These are phyloP conservation scores for Drosophila affinis DNA, from an alignment of 2,888 invertebrate species.

Conservation along the genomic window DNA sequence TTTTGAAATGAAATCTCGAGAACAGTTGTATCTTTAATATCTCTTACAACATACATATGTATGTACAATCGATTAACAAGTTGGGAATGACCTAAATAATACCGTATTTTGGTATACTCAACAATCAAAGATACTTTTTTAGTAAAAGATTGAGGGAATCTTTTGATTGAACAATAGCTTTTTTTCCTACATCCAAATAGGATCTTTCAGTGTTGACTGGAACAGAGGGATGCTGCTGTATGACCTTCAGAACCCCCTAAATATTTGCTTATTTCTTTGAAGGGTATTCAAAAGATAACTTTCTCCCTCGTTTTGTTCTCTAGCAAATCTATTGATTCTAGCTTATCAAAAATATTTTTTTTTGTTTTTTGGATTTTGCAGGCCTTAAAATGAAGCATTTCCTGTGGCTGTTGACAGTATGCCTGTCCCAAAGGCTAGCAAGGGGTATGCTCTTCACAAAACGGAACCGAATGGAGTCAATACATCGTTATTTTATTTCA, in stretches of 20 bases:
- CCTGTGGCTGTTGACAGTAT: conserved; percentile 49
- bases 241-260: neutral
- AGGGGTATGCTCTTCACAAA: conserved; percentile 40
- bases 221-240: no score
- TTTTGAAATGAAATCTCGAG: no score
- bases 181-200: no score
- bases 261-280: neutral
- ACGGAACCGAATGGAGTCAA: neutral
- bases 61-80: no score
- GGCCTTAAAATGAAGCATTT: conserved; percentile 57
- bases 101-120: no score
- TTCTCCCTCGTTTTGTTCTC: conserved; percentile 34
- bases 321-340: conserved; percentile 32
- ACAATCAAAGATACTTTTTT: no score
- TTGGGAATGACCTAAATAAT: no score
- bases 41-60: no score
- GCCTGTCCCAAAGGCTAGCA: conserved; percentile 44
- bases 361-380: conserved; percentile 29
- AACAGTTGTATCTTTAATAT: no score
- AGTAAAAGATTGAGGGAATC: no score
- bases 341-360: conserved; percentile 40
- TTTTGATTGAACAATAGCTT: no score
- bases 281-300: neutral
- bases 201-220: no score
- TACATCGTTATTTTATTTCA: conserved; percentile 21